Evolutionary conservation across 1,140 invertebrate species (phyloP).

Genomic region (Paracyclopina nana): DNA sequence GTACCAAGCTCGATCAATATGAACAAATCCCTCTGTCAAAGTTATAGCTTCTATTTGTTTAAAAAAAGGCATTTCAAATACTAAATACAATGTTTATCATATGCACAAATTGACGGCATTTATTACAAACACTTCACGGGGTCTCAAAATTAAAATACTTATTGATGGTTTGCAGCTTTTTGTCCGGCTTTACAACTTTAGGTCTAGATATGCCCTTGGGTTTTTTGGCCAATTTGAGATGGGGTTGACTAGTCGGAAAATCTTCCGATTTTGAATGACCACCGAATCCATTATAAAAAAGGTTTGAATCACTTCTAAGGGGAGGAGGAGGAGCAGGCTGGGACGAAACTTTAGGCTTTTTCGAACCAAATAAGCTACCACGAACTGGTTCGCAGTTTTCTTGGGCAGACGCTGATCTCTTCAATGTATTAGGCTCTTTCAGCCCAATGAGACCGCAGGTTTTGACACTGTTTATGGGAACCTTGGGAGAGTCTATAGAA

Average conservation of each 20-base stretch:
- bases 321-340: neutral
- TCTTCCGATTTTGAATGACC: slow-evolving; percentile 2
- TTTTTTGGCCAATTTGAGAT: neutral
- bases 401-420: neutral
- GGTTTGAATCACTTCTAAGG: neutral
- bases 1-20: too few relatives aligned
- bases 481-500: neutral
- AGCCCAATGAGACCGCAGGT: neutral
- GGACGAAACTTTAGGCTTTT: neutral
- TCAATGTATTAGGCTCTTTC: neutral
- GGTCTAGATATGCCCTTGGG: neutral
- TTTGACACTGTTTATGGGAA: neutral
- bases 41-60: too few relatives aligned
- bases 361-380: neutral
- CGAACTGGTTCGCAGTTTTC: neutral
- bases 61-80: too few relatives aligned
- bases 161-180: neutral
- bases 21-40: too few relatives aligned
- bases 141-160: slow-evolving; percentile 12
- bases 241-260: neutral
- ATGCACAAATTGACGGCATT: too few relatives aligned
- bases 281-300: slow-evolving; percentile 11
- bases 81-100: too few relatives aligned
- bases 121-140: too few relatives aligned
- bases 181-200: neutral